Percentiles rank a stretch among this genome's conserved stretches.
Conservation (phyloP, 2,888 invertebrate species). For the Zygaena filipendulae region DNA sequence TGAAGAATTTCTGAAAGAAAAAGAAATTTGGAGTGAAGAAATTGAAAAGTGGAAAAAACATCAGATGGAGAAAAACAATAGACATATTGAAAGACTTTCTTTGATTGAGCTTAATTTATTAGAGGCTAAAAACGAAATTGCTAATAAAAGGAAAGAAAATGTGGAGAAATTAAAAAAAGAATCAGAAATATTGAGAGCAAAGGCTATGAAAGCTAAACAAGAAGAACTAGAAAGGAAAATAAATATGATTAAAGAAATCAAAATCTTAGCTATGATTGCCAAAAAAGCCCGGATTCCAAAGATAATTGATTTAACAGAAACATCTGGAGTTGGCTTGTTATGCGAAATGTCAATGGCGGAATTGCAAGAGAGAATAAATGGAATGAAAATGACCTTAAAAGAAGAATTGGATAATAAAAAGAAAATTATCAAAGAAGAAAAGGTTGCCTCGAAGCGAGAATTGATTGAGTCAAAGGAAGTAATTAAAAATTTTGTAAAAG, state of each 20-base stretch:
- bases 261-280: slow-evolving; percentile 53
- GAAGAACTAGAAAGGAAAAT: slow-evolving; percentile 57
- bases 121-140: slow-evolving; percentile 33
- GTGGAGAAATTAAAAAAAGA: slow-evolving; percentile 40
- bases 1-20: slow-evolving; percentile 58
- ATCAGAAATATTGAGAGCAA: slow-evolving; percentile 31
- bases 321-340: slow-evolving; percentile 66
- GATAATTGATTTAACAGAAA: slow-evolving; percentile 70
- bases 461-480: slow-evolving; percentile 53
- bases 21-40: slow-evolving; percentile 49
- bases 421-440: slow-evolving; percentile 45
- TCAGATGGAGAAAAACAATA: slow-evolving; percentile 58
- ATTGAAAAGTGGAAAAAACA: slow-evolving; percentile 58
- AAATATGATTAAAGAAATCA: slow-evolving; percentile 62
- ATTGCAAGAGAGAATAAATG: slow-evolving; percentile 62
- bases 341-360: slow-evolving; percentile 75
- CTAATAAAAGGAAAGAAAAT: slow-evolving; percentile 34
- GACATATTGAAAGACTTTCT: slow-evolving; percentile 47
- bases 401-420: slow-evolving; percentile 64
- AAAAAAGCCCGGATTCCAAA: slow-evolving; percentile 58
- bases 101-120: slow-evolving; percentile 34
- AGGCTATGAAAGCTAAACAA: slow-evolving; percentile 49
- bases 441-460: slow-evolving; percentile 47
- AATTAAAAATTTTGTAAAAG: slow-evolving; percentile 41
- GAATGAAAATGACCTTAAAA: slow-evolving; percentile 57